Base-by-base conservation (phyloP, 2,888 invertebrate species). In the Schrankia costaestrigalis region DNA sequence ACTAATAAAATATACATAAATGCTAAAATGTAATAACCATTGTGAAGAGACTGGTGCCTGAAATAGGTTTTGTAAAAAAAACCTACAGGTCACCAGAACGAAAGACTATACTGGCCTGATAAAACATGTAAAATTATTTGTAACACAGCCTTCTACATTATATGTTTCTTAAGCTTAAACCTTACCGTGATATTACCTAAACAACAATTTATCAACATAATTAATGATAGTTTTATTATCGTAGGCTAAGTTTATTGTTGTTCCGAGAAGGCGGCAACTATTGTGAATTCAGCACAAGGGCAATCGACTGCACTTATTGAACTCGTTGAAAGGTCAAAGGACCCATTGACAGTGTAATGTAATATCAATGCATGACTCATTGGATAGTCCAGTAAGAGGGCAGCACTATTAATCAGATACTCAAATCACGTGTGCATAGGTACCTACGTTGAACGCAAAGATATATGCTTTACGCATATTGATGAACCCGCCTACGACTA, bases 271-370 rank as follows among this genome's bases (percentile, higher is more conserved):
- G 57, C 45, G 56, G 55, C 49, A 58, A 56, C 63, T 68, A 64
- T 56, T 70, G 66, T 55, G 63, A 77, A 83, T 78, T 76, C 69
- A 78, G 82, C 68, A 68, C 83, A 80, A 85, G 84, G 83, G 77
- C 78, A 75, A 69, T 72, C 52, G 58, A 56, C 59, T 74, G 74
- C 72, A 78, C 68, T 71, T 64, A 75, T 74, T 76, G 76, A 72
- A 75, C 75, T 66, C 69, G 55, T 64, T 71, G 67, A 80, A 80
- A 75, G 81, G 85, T 83, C 79, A 85, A 78, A 82, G 77, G 77
- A 81, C 75, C 74, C 74, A 79, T 78, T 72, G 68, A 57, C 64
- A 56, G 57, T 62, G 62, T 73, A 71, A 74, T 72, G 69, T 69
- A 70, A 71, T 75, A 74, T 72, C 74, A 71, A 71, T 69, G 63